These are phyloP conservation scores for Meteorus sp. DNA, from an alignment of 1,140 invertebrate species.

Conservation along the genomic window DNA sequence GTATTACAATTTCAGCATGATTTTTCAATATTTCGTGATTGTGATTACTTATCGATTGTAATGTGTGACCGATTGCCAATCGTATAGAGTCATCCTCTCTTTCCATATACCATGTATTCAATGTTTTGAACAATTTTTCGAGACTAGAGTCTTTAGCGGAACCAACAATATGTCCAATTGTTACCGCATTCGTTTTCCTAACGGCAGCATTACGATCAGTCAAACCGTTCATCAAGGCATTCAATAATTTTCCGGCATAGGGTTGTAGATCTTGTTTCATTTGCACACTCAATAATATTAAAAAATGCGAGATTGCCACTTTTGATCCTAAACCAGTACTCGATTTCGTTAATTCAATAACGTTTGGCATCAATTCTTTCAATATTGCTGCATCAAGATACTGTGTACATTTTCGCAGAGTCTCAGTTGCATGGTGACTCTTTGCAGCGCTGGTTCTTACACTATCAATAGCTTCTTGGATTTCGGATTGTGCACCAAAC, in stretches of 20 bases:
- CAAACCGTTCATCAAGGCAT: conserved; percentile 75
- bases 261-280: conserved; percentile 64
- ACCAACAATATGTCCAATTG: conserved; percentile 83
- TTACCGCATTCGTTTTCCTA: conserved; percentile 79
- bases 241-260: conserved; percentile 76
- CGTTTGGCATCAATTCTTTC: conserved; percentile 76
- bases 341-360: conserved; percentile 80
- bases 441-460: conserved; percentile 76
- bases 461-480: conserved; percentile 75
- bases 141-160: conserved; percentile 85
- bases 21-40: conserved; percentile 82
- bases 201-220: conserved; percentile 82
- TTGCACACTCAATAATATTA: conserved; percentile 69
- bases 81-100: conserved; percentile 75
- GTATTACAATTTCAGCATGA: conserved; percentile 76
- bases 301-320: conserved; percentile 82
- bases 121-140: conserved; percentile 81
- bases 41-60: conserved; percentile 81
- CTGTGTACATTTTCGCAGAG: conserved; percentile 83
- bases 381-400: conserved; percentile 77
- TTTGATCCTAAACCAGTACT: conserved; percentile 82
- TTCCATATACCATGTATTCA: conserved; percentile 79
- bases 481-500: conserved; percentile 66
- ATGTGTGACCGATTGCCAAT: conserved; percentile 74
- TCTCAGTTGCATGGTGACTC: conserved; percentile 85